phyloP scores from a whole-genome alignment of 2,113 vertebrate genomes.

The Pluvianellus socialis region DNA sequence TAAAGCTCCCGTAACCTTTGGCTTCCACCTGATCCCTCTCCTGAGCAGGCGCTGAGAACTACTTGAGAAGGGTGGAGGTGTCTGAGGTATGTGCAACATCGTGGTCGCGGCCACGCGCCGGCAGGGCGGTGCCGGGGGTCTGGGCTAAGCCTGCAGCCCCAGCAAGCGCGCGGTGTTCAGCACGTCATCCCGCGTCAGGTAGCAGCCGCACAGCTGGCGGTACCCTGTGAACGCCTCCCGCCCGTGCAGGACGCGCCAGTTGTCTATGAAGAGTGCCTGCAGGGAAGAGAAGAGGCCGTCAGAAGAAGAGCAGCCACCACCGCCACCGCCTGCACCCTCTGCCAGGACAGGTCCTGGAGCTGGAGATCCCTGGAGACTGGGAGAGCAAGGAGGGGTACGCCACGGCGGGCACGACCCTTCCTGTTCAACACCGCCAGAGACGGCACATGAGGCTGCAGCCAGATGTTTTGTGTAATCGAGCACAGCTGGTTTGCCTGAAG shows the following conservation, averaged over 20 bases:
- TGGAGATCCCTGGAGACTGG: not conserved
- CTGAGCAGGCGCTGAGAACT: not conserved
- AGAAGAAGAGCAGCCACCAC: not conserved
- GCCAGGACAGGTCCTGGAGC: not conserved
- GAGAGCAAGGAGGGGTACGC: not conserved
- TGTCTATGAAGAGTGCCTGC: conserved; percentile 90
- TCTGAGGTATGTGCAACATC: not conserved
- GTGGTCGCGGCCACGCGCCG: accelerated
- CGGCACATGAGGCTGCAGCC: not conserved
- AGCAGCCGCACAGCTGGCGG: conserved; percentile 91
- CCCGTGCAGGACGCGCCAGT: conserved; percentile 91
- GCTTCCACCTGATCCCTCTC: not conserved
- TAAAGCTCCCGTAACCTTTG: not conserved
- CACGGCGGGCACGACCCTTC: accelerated
- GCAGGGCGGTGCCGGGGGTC: not conserved
- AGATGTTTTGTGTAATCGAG: not conserved
- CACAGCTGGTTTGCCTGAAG: not conserved
- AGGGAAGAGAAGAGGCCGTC: not conserved
- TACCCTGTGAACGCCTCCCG: conserved; percentile 90
- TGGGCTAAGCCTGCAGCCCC: conserved; percentile 80
- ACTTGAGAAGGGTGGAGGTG: not conserved
- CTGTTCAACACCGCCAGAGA: not conserved
- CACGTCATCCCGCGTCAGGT: conserved; percentile 88
- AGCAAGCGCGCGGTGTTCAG: conserved; percentile 85
- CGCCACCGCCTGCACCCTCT: not conserved